These are phyloP conservation scores for Pelusios castaneus DNA, from an alignment of 2,113 vertebrate genomes.

Conservation along the genomic window DNA sequence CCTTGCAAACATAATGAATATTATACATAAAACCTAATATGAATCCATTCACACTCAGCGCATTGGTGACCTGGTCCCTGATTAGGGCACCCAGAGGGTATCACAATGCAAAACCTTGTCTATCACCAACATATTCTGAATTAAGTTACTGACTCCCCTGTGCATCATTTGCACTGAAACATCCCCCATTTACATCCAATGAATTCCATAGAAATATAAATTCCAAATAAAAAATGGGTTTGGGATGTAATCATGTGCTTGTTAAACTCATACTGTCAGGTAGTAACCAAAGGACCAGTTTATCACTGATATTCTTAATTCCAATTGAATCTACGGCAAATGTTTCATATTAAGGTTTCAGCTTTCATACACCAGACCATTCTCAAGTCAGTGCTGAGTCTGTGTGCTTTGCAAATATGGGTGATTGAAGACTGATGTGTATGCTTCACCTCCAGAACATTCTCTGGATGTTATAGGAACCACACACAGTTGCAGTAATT, in stretches of 20 bases:
- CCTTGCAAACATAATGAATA: neutral
- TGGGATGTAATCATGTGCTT: neutral
- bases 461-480: slow-evolving; percentile 52
- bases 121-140: neutral
- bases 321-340: neutral
- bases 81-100: neutral
- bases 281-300: neutral
- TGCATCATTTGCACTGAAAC: neutral
- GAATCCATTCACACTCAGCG: neutral
- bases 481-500: slow-evolving; percentile 40
- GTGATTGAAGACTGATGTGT: slow-evolving; percentile 35
- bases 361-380: neutral
- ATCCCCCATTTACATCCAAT: neutral
- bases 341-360: neutral
- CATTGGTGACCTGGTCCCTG: neutral
- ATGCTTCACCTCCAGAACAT: slow-evolving; percentile 38
- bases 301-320: fast-evolving
- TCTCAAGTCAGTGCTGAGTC: neutral
- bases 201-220: no score
- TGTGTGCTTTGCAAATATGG: neutral
- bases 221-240: neutral
- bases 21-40: neutral
- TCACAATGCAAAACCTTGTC: neutral
- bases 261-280: neutral
- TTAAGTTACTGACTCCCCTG: fast-evolving